phyloP scores from a whole-genome alignment of 2,797 vertebrate genomes.

The Chaenodraco wilsoni region DNA sequence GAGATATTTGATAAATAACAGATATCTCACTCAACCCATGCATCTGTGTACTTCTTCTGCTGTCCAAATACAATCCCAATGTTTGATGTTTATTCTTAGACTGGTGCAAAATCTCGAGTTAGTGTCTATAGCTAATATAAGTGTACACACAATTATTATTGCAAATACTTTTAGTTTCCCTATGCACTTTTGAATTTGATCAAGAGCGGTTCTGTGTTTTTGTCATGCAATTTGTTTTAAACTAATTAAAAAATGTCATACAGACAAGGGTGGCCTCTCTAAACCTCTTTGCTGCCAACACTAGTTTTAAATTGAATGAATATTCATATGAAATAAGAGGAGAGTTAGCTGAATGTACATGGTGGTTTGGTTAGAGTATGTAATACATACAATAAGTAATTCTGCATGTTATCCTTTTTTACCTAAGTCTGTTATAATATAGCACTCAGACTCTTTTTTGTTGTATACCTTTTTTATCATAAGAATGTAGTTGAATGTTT shows the following conservation, averaged over 20 bases:
- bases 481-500: no score
- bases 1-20: not conserved
- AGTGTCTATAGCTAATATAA: no score
- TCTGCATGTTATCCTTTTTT: not conserved
- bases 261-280: not conserved
- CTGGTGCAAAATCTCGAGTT: not conserved
- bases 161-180: not conserved
- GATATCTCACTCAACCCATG: constrained; percentile 43
- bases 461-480: not conserved
- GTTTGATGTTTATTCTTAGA: not conserved
- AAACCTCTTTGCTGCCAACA: not conserved
- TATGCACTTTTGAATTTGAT: not conserved
- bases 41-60: not conserved
- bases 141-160: not conserved
- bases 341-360: not conserved
- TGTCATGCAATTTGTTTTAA: no score
- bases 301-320: not conserved
- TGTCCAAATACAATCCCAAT: not conserved
- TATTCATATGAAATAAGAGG: not conserved
- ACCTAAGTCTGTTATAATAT: not conserved
- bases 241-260: not conserved
- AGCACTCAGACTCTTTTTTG: not conserved
- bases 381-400: not conserved
- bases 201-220: not conserved
- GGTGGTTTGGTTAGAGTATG: not conserved